Base-by-base conservation (phyloP, 2,888 invertebrate species). In the Ametastegia equiseti region DNA sequence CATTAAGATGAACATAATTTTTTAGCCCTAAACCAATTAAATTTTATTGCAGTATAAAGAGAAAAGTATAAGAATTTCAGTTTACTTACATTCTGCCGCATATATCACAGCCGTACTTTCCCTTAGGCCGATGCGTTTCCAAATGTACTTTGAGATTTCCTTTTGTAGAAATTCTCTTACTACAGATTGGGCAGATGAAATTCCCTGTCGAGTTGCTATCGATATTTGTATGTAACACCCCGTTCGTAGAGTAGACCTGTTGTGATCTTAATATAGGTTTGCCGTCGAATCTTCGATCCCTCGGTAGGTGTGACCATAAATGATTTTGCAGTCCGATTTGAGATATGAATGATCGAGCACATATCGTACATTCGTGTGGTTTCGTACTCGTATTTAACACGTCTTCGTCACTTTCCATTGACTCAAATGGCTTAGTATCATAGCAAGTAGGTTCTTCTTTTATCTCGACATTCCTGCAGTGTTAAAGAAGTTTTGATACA, bases 31-130 rank as follows among this genome's bases (percentile, higher is more conserved):
- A n/a, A n/a, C n/a, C n/a, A n/a, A n/a, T n/a, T 42, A 9, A 42
- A 6, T 42, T 42, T 42, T 42, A 42, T 42, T 42, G 42, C 42
- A 42, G n/a, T n/a, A n/a, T n/a, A n/a, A n/a, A n/a, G n/a, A n/a
- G 1, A 23, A 54, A 9, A 19, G 9, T 54, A 54, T 54, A 54
- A 5, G 7, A 23, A 54, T 54, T 54, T 54, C 11, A 54, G 9
- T 23, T 11, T 85, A 93, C 94, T 94, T 91, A 95, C 95, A 94
- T 93, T 92, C 95, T 92, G 83, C 95, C 94, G 91, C 95, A 95
- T 85, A 94, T 92, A 87, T 94, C 94, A 87, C 94, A 94, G 73
- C 92, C 93, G 87, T 95, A 95, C 88, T 94, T 93, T 83, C 94
- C 94, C 88, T 93, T 94, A 82, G 93, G 93, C 87, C 93, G 92